These are phyloP conservation scores for Nebria ingens DNA, from an alignment of 1,140 invertebrate species.

Conservation along the genomic window DNA sequence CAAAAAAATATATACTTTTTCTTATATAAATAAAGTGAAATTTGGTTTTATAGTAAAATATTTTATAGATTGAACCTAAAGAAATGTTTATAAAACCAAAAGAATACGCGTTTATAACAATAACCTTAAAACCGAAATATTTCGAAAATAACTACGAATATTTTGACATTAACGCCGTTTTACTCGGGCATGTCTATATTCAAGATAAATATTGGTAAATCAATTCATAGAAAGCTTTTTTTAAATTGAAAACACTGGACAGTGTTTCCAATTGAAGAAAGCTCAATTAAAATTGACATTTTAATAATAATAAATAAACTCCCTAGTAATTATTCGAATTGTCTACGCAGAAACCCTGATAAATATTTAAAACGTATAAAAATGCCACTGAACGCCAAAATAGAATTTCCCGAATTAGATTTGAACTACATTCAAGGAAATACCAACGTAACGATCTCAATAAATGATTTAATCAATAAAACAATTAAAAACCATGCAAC, in stretches of 20 bases:
- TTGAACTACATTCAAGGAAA: neutral
- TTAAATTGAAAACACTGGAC: too few relatives aligned
- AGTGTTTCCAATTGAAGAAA: neutral
- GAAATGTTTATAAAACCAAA: constrained; percentile 23
- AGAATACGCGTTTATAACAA: constrained; percentile 13
- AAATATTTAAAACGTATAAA: neutral
- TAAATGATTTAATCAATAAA: neutral
- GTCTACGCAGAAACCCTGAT: constrained; percentile 5
- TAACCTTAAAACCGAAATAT: constrained; percentile 17
- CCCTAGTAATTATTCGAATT: constrained; percentile 17
- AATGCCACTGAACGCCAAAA: neutral
- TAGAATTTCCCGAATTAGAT: neutral
- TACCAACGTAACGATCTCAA: neutral
- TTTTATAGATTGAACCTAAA: constrained; percentile 18
- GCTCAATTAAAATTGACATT: neutral
- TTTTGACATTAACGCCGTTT: constrained; percentile 14
- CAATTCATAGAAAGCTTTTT: neutral
- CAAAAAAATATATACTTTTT: too few relatives aligned
- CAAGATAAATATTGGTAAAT: neutral
- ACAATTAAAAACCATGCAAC: neutral
- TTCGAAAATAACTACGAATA: neutral
- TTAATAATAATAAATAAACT: too few relatives aligned
- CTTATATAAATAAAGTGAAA: constrained; percentile 15
- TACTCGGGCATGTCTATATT: constrained; percentile 17
- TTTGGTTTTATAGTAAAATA: constrained; percentile 1